Evolutionary conservation across 1,140 invertebrate genomes (phyloP), one percentile per base, ranked within the genome.

Genomic region (Hirudo medicinalis): DNA sequence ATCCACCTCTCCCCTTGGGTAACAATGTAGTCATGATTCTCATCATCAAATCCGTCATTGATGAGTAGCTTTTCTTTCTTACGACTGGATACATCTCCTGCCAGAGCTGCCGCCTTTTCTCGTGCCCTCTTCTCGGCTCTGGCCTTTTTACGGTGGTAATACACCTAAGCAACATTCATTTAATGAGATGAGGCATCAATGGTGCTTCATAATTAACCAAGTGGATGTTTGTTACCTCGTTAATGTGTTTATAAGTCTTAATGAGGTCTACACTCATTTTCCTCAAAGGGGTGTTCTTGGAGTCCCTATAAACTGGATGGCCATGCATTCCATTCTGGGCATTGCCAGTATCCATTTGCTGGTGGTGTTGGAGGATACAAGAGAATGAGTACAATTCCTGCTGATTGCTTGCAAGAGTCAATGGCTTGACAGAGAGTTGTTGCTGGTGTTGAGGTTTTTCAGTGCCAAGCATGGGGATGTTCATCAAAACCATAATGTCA

Each of bases 221-320:
- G 32, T 6, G 6, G 32, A 36, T 36, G 32, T 36, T 2, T 36
- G 32, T 36, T 9, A 97, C 95, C 90, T 99, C 96, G 86, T 99
- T 99, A 83, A 99, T 99, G 86, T 96, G 92, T 84, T 99, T 99
- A 86, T 99, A 99, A 76, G 96, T 99, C 85, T 98, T 99, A 84
- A 99, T 99, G 81, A 99, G 89, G 85, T 99, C 95, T 76, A 97
- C 93, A 80, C 91, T 94, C 74, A 99, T 87, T 85, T 98, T 99
- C 76, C 94, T 86, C 75, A 99, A 86, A 49, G 96, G 96, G 74
- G 92, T 94, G 72, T 87, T 86, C 63, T 88, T 87, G 70, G 93
- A 90, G 83, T 97, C 94, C 74, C 95, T 88, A 87, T 93, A 96
- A 32, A 63, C 57, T 20, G 22, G 57, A 63, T 63, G 57, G 78